Base-by-base conservation (phyloP, 2,888 invertebrate genomes). In the Caenorhabditis panamensis region DNA sequence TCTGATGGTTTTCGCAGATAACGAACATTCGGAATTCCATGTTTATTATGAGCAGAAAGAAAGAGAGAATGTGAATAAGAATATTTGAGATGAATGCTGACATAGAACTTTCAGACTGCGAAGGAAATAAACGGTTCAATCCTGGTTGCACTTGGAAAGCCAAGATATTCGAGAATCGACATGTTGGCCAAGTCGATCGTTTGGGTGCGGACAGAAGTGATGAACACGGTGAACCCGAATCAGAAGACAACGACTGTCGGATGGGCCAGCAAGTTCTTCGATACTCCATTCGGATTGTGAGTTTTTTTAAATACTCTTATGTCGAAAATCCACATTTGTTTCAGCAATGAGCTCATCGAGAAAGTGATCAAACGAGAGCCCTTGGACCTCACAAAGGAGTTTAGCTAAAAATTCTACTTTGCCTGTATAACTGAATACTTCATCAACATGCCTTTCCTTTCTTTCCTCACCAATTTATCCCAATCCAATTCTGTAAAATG, bases 121-220 rank as follows among this genome's bases (percentile, higher is more conserved):
- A 62, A 54, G 4, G 49, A 61, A 8, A 67, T 81, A 26, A 81
- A 81, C 53, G 63, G 71, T 44, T 76, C 76, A 9, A 49, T 81
- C 20, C 51, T 81, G 9, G 59, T n/a, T 1, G 18, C 22, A 2
- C 22, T 54, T 2, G 72, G 63, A 18, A 66, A 63, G 37, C 36
- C 59, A 16, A 62, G 53, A 37, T 58, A 20, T 0, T 76, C 76
- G n/a, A 51, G 68, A 22, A n/a, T 81, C 8, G 76, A 76, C 3
- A 37, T 71, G 56, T 41, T 81, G n/a, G 67, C 76, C 20, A 81
- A 76, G 28, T 2, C 67, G 5, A 62, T 81, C 2, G 41, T 28
- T 0, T 75, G 26, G 28, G 41, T 49, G 13, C 41, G 18, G 8
- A 31, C 37, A 18, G 54, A 53, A 18, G n/a, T 67, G 11, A 2